Evolutionary conservation across 2,888 invertebrate species (phyloP).

Genomic region (Epinotia ramella): DNA sequence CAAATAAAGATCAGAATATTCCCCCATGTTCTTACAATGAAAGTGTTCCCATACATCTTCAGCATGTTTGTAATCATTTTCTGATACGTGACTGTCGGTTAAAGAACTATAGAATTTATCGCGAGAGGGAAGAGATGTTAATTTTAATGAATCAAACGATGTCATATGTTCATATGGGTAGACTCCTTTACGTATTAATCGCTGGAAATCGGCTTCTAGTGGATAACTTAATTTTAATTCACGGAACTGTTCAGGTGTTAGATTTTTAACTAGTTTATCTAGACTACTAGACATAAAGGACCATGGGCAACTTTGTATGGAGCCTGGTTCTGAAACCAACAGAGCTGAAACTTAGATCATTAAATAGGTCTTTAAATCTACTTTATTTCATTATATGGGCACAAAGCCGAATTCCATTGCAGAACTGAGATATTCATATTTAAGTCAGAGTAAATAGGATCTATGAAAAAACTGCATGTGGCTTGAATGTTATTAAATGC

Average conservation of each 20-base stretch:
- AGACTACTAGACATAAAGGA: constrained; percentile 30
- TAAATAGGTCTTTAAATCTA: too few species aligned
- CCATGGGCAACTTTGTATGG: too few species aligned
- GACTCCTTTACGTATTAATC: constrained; percentile 36
- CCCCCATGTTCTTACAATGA: neutral
- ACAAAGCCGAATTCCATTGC: too few species aligned
- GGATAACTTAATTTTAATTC: constrained; percentile 2
- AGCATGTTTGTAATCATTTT: too few species aligned
- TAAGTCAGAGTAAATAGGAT: too few species aligned
- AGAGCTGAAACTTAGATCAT: too few species aligned
- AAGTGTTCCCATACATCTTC: neutral
- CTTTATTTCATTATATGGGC: too few species aligned
- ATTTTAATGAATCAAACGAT: constrained; percentile 23
- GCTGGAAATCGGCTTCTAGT: constrained; percentile 3
- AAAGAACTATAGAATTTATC: constrained; percentile 43
- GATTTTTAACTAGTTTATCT: constrained; percentile 22
- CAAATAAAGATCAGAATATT: neutral
- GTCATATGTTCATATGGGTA: constrained; percentile 39
- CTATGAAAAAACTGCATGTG: too few species aligned
- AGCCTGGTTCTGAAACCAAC: too few species aligned
- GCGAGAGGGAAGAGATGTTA: neutral
- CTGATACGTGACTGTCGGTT: neutral
- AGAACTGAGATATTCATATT: too few species aligned
- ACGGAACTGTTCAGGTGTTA: constrained; percentile 24
- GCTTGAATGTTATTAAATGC: too few species aligned